phyloP scores from a whole-genome alignment of 2,888 invertebrate genomes.

The Eupithecia pulchellata region DNA sequence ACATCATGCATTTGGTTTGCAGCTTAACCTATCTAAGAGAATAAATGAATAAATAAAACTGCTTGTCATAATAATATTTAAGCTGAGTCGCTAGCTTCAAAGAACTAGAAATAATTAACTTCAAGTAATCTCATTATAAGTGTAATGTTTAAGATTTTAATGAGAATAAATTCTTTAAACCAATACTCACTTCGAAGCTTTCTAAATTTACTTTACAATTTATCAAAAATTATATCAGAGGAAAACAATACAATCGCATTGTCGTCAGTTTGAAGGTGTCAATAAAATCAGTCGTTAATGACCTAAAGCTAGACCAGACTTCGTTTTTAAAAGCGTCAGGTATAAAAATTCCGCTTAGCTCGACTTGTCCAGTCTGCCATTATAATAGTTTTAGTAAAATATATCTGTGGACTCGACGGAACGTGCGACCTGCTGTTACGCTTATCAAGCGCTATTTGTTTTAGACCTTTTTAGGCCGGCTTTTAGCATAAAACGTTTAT shows the following conservation, averaged over 20 bases:
- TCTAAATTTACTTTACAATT: not conserved
- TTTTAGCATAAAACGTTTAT: not conserved
- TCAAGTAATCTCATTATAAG: too few species aligned
- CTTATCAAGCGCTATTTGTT: constrained; percentile 39
- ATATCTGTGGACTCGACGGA: constrained; percentile 42
- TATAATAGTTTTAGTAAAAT: constrained; percentile 58
- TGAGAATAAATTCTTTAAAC: too few species aligned
- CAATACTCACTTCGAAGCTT: too few species aligned
- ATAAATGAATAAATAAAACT: too few species aligned
- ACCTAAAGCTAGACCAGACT: not conserved
- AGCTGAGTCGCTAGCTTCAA: too few species aligned
- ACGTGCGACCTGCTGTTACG: constrained; percentile 36
- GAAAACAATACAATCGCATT: not conserved
- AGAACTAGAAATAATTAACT: too few species aligned
- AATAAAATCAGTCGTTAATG: not conserved
- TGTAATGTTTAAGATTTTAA: too few species aligned
- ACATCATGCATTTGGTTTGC: too few species aligned
- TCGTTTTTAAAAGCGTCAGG: not conserved
- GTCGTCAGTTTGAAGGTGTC: not conserved
- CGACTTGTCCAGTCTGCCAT: not conserved
- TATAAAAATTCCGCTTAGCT: not conserved
- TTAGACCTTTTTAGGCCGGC: constrained; percentile 29
- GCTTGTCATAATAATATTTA: too few species aligned
- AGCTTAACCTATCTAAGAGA: too few species aligned
- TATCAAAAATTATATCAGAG: not conserved